Evolutionary conservation across 1,140 invertebrate species (phyloP), one percentile per base, ranked within the genome.

Genomic region (Danaus plexippus): DNA sequence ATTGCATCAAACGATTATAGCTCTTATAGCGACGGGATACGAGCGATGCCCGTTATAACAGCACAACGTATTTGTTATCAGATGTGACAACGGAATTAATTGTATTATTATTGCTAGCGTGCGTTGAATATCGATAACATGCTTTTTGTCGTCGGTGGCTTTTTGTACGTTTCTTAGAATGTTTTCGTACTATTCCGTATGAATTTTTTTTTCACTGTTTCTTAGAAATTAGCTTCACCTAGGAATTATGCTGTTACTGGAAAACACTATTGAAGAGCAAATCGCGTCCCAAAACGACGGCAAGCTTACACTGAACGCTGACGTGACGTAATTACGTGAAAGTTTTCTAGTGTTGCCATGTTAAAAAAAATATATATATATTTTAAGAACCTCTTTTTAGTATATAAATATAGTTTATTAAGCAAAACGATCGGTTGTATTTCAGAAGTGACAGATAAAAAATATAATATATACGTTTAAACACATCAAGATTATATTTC

Each of bases 31-130:
- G 1, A 44, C 10, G 32, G 5, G n/a, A 62, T 67, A 77, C 66
- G 55, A 56, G 12, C 44, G 52, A 54, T 11, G 9, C 11, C 8
- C 43, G 7, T 11, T 12, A 65, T 52, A 66, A 18, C 7, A 32
- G 1, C 22, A 68, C 59, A 54, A 46, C 54, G 50, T 45, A 32
- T 32, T 32, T 60, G 58, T 64, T 75, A 81, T 81, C 77, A 75
- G 71, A 77, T 79, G 71, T 71, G 74, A 75, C 75, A 77, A 76
- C 70, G 54, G 79, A 80, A 77, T 85, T 85, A 85, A 85, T 85
- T 79, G 77, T 82, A 85, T 85, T 82, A 85, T 85, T 82, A 85
- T 73, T 72, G 71, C 52, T 54, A n/a, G 67, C 71, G 73, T 51
- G 70, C 15, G 11, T 54, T 49, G 81, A 80, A 81, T 85, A 57